Conservation (phyloP, 2,797 vertebrate genomes). For the Smutsia gigantea region DNA sequence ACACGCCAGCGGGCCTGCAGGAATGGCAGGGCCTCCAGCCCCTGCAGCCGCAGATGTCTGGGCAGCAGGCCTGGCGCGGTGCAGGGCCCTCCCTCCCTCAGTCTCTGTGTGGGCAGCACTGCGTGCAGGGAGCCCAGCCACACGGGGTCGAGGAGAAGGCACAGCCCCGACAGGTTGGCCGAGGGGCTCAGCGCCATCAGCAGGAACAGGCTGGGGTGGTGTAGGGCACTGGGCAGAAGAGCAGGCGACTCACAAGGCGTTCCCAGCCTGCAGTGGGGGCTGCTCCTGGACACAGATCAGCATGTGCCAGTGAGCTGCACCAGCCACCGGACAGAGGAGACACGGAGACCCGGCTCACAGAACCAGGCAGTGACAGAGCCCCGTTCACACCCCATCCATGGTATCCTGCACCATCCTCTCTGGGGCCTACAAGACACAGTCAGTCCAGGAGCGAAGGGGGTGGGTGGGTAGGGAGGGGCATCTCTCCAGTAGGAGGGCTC, state of each 20-base stretch:
- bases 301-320: neutral
- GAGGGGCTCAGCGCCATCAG: constrained; percentile 86
- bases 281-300: neutral
- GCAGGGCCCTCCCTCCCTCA: neutral
- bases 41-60: constrained; percentile 81
- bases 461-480: too few species aligned
- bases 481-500: neutral
- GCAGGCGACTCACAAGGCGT: neutral
- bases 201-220: constrained; percentile 86
- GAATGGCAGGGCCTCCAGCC: constrained; percentile 85
- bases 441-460: too few species aligned
- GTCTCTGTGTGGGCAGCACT: constrained; percentile 81
- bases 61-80: constrained; percentile 15
- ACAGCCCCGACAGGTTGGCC: constrained; percentile 75
- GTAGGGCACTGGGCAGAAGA: constrained; percentile 80
- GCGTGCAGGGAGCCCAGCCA: constrained; percentile 85
- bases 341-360: neutral
- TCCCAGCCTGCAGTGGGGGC: neutral
- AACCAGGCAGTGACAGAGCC: neutral
- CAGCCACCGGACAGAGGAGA: neutral
- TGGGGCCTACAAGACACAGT: neutral
- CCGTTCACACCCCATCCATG: neutral
- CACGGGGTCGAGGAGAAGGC: constrained; percentile 87
- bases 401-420: neutral
- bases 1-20: constrained; percentile 83